Base-by-base conservation (phyloP, 2,888 invertebrate species). In the Spisula subtruncata region DNA sequence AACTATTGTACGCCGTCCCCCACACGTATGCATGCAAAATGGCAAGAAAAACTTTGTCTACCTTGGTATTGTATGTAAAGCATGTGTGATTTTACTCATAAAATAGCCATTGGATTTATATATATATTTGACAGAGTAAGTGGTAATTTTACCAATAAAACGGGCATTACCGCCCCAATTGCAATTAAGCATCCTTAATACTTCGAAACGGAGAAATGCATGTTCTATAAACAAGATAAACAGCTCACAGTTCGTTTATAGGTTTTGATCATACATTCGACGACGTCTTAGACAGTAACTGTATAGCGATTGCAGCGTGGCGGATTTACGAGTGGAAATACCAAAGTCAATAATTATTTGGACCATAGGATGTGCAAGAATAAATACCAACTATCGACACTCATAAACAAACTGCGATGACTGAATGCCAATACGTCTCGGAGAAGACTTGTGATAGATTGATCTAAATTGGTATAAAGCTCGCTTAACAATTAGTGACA, bases 311-410 rank as follows among this genome's bases (percentile, higher is more conserved):
- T 66, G 25, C 60, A n/a, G 60, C n/a, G 60, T 66, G 60, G 25
- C 60, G 25, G 60, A 66, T 66, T 66, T 66, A 66, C 25, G 60
- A n/a, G 25, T 25, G n/a, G 6, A 66, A 51, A 12, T 25, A 66
- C 60, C 25, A 66, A 66, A 66, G 60, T 66, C 60, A 66, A 66
- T 66, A 66, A 66, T 66, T 66, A 66, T 66, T 66, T 66, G 25
- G 60, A 66, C 60, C 60, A 25, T 25, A 25, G 60, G 25, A 66
- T 25, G 0, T 66, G 60, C 60, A 66, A 25, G 25, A 66, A 66
- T 66, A 66, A n/a, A n/a, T n/a, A n/a, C 60, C 60, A 66, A 66
- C 60, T 25, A 8, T 10, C 25, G 60, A 66, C 60, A 66, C 25
- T 6, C 20, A 10, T 8, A 66, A n/a, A 25, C 60, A 25, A 66